Base-by-base conservation (phyloP, 2,113 vertebrate genomes). In the Nansenia antarctica region DNA sequence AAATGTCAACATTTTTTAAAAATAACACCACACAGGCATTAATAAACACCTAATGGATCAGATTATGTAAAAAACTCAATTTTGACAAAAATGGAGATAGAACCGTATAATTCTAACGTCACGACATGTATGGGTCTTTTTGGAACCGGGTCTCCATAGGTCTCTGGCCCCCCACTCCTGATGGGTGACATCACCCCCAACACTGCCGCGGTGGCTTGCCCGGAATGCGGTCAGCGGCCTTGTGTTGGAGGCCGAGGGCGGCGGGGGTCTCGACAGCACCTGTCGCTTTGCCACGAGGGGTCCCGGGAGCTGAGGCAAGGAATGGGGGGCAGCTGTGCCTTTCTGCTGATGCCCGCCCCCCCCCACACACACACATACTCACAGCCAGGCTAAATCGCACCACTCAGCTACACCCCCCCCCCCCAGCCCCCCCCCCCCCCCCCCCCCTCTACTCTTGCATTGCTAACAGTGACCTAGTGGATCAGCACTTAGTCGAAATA, bases 271-370 rank as follows among this genome's bases (percentile, higher is more conserved):
- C 53, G 31, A 42, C 67, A 64, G 70, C 88, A 91, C 88, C 91
- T 92, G 90, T 88, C 79, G 69, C 63, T 73, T 67, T 47, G 64
- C 57, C 2, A 26, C 62, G 78, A 73, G 54, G 62, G 52, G 20
- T 52, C 29, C 32, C 32, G 53, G 7, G 62, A 42, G 12, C 22
- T 27, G 54, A 22, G 54, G 26, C 1, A 27, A 80, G 69, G 75
- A 82, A 82, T 81, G 65, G 39, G 59, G 35, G 66, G 69, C 88
- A 90, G 88, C 87, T 89, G 87, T 71, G 77, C 39, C 72, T 67
- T 27, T 64, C 65, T 49, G 31, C 15, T 64, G 49, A 68, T 12
- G 26, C 39, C 42, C 8, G 15, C 62, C 29, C 52, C 26, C 68
- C 59, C 47, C 45, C 9, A 72, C 61, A 52, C 35, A 52, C 57